A percentile compares a stretch with the other conserved stretches of the same genome.
Conservation (phyloP, 2,888 invertebrate genomes). For the Chrysolina haemoptera region DNA sequence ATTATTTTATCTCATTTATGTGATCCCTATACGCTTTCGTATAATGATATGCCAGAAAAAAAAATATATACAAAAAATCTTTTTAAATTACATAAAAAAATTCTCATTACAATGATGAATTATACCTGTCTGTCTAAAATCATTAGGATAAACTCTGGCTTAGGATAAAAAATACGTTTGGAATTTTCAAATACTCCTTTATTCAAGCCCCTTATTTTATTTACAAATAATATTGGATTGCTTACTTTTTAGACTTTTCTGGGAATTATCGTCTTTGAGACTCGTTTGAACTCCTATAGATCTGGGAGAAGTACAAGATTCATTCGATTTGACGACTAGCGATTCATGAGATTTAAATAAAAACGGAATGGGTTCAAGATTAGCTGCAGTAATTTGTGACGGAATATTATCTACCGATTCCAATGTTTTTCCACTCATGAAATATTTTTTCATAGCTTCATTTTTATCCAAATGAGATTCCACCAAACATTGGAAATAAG, state of each 20-base stretch:
- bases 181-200: too few relatives aligned
- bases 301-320: not conserved
- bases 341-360: slow-evolving; percentile 21
- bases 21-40: too few relatives aligned
- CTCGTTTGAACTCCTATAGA: slow-evolving; percentile 18
- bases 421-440: slow-evolving; percentile 35
- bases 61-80: too few relatives aligned
- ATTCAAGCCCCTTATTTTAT: too few relatives aligned
- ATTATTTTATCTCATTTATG: too few relatives aligned
- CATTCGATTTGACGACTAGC: not conserved
- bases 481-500: slow-evolving; percentile 39
- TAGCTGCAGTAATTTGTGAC: not conserved
- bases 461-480: slow-evolving; percentile 37
- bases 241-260: not conserved
- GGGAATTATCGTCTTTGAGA: not conserved
- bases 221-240: too few relatives aligned
- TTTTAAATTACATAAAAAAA: too few relatives aligned
- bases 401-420: not conserved
- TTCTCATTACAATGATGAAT: too few relatives aligned
- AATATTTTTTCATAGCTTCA: slow-evolving; percentile 36
- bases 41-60: too few relatives aligned
- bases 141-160: too few relatives aligned
- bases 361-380: slow-evolving; percentile 18
- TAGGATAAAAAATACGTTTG: too few relatives aligned
- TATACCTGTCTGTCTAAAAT: too few relatives aligned